These are phyloP conservation scores for Hycleus phaleratus DNA, from an alignment of 1,140 invertebrate species.

Conservation along the genomic window DNA sequence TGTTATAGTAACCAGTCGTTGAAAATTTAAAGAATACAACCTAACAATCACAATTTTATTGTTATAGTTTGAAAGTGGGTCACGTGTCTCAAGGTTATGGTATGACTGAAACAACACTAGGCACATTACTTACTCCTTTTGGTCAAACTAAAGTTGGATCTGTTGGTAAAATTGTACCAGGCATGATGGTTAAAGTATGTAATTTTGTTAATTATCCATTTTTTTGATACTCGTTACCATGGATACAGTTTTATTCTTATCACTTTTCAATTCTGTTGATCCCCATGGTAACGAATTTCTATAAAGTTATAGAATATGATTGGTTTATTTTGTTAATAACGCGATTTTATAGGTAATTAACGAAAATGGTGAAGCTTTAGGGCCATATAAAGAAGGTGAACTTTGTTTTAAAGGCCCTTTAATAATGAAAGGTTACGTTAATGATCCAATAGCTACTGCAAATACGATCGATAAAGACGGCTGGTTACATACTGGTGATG, in stretches of 20 bases:
- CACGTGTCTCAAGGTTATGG: conserved; percentile 57
- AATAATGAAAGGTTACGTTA: conserved; percentile 61
- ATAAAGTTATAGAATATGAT: neutral
- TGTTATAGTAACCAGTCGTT: too few relatives aligned
- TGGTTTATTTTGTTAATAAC: too few relatives aligned
- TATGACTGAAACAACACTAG: conserved; percentile 59
- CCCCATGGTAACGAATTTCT: neutral
- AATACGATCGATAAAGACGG: conserved; percentile 61
- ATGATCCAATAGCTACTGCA: conserved; percentile 54
- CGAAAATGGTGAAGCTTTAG: conserved; percentile 54
- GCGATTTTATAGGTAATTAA: conserved; percentile 44
- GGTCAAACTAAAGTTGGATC: conserved; percentile 46
- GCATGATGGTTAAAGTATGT: conserved; percentile 50
- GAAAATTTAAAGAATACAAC: too few relatives aligned
- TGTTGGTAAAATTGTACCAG: conserved; percentile 51
- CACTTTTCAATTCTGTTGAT: too few relatives aligned
- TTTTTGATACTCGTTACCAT: too few relatives aligned
- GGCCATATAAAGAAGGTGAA: conserved; percentile 58
- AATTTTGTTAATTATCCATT: too few relatives aligned
- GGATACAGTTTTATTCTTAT: too few relatives aligned
- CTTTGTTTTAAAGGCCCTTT: conserved; percentile 60
- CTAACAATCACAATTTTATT: neutral
- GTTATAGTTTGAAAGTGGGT: conserved; percentile 33
- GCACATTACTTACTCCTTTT: conserved; percentile 27
- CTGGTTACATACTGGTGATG: conserved; percentile 76